Percentiles rank a stretch among this genome's conserved stretches.
phyloP scores from a whole-genome alignment of 2,797 vertebrate species.

The Hozukius guyotensis region DNA sequence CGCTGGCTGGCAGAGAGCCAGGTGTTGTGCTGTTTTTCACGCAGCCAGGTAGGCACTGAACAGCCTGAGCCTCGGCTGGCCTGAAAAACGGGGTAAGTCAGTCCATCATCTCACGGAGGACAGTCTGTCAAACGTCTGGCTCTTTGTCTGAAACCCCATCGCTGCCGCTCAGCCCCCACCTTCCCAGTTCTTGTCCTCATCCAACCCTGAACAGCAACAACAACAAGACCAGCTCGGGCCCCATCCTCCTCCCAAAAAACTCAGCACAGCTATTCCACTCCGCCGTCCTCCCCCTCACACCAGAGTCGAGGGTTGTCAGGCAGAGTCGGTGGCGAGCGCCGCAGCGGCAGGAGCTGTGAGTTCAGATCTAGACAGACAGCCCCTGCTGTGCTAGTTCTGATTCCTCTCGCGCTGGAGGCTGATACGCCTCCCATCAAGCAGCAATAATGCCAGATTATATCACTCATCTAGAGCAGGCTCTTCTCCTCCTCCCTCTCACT shows the following conservation, averaged over 20 bases:
- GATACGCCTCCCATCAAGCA: slow-evolving; percentile 72
- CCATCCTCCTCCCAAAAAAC: slow-evolving; percentile 42
- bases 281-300: slow-evolving; percentile 53
- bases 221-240: slow-evolving; percentile 51
- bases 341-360: slow-evolving; percentile 60
- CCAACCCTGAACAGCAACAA: slow-evolving; percentile 62
- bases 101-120: slow-evolving; percentile 66
- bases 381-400: slow-evolving; percentile 72
- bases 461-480: slow-evolving; percentile 70
- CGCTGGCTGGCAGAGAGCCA: slow-evolving; percentile 68
- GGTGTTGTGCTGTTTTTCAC: slow-evolving; percentile 50
- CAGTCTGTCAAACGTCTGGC: slow-evolving; percentile 65
- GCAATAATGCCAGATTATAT: slow-evolving; percentile 79
- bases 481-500: slow-evolving; percentile 60
- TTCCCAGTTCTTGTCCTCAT: slow-evolving; percentile 61
- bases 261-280: slow-evolving; percentile 40
- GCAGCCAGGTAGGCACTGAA: slow-evolving; percentile 62
- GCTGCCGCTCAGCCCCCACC: neutral
- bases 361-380: slow-evolving; percentile 71
- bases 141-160: slow-evolving; percentile 62
- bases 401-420: slow-evolving; percentile 63
- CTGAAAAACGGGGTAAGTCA: slow-evolving; percentile 48
- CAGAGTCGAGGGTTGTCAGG: slow-evolving; percentile 67
- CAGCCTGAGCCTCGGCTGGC: slow-evolving; percentile 58
- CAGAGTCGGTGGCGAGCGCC: slow-evolving; percentile 59